Evolutionary conservation across 2,888 invertebrate species (phyloP).

Genomic region (Lasius platythorax): DNA sequence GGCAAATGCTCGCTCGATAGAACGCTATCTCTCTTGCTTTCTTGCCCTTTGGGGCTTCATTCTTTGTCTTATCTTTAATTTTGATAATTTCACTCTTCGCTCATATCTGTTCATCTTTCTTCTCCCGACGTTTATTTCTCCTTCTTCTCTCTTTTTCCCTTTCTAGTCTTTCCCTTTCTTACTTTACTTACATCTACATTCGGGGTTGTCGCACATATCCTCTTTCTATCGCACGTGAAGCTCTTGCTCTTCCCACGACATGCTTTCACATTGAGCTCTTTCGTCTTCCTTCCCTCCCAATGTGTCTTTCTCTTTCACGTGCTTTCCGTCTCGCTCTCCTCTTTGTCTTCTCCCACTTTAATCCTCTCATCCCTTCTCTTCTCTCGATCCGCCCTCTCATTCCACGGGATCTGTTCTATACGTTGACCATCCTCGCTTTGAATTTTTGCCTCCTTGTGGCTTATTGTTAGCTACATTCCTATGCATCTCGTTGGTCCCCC

Average conservation of each 20-base stretch:
- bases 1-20: slow-evolving; percentile 41
- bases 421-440: neutral
- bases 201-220: neutral
- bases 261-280: slow-evolving; percentile 1
- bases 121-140: neutral
- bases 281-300: neutral
- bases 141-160: neutral
- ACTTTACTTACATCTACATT: neutral
- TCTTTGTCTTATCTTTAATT: neutral
- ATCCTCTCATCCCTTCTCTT: neutral
- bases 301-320: neutral
- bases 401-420: neutral
- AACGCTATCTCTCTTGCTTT: neutral
- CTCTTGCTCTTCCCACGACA: neutral
- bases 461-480: neutral
- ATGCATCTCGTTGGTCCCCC: neutral
- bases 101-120: neutral
- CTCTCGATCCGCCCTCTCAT: slow-evolving; percentile 22
- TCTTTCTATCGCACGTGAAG: neutral
- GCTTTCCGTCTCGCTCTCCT: neutral
- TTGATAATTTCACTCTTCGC: neutral
- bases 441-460: neutral
- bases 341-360: neutral
- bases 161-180: neutral
- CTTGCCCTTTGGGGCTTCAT: neutral